Evolutionary conservation across 2,113 vertebrate species (phyloP).

Genomic region (Colius striatus): DNA sequence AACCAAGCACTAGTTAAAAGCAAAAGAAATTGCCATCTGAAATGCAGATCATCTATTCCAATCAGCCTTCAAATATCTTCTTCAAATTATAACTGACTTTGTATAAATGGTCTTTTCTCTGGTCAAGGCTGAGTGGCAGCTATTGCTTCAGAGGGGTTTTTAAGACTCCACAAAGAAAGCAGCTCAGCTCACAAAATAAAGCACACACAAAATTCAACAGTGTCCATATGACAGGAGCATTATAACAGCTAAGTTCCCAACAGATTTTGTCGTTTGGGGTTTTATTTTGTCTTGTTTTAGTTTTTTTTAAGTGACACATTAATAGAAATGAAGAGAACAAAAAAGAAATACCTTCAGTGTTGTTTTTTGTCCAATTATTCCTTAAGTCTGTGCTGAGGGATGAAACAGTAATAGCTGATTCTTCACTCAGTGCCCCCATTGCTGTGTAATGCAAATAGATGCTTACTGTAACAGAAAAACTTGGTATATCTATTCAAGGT

Average conservation of each 20-base stretch:
- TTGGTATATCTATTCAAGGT: constrained; percentile 1
- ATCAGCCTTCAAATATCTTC: not conserved
- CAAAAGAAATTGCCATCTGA: not conserved
- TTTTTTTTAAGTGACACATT: not conserved
- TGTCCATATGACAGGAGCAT: not conserved
- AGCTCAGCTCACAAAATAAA: not conserved
- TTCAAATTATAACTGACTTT: not conserved
- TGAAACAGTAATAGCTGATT: not conserved
- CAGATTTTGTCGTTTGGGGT: not conserved
- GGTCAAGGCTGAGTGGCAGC: not conserved
- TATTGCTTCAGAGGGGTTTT: not conserved
- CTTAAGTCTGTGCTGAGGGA: constrained; percentile 35
- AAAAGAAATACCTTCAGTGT: constrained; percentile 70
- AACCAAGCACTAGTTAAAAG: not conserved
- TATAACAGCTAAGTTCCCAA: not conserved
- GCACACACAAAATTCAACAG: not conserved
- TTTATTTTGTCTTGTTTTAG: no score
- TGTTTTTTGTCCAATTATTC: constrained; percentile 71
- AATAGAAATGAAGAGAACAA: constrained; percentile 23
- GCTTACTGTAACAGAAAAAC: constrained; percentile 57
- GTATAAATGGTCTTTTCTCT: not conserved
- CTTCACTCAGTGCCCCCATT: constrained; percentile 64
- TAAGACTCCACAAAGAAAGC: not conserved
- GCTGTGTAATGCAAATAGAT: constrained; percentile 66
- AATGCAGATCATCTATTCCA: not conserved